phyloP scores from a whole-genome alignment of 2,888 invertebrate genomes.

The Sceliomorpha sp. region DNA sequence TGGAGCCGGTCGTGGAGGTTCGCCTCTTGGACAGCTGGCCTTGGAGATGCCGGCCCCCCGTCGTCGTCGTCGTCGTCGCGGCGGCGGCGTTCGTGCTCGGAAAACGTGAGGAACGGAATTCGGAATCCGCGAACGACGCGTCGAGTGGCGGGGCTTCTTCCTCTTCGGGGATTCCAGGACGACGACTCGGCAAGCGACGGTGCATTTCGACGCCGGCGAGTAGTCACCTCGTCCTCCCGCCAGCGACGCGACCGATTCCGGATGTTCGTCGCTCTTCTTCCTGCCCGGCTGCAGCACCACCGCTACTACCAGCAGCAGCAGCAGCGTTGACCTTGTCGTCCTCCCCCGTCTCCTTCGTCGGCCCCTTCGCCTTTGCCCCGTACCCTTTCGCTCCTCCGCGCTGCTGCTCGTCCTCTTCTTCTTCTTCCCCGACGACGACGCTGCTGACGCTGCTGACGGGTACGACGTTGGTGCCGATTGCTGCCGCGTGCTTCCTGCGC shows the following conservation, averaged over 20 bases:
- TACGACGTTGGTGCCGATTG: slow-evolving; percentile 35
- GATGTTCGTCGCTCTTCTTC: slow-evolving; percentile 38
- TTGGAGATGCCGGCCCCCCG: neutral
- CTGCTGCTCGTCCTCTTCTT: too few species aligned
- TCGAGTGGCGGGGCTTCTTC: neutral
- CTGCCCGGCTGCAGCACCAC: slow-evolving; percentile 1
- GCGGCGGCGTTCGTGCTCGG: slow-evolving; percentile 15
- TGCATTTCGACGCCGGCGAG: slow-evolving; percentile 75
- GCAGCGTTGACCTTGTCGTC: slow-evolving; percentile 27
- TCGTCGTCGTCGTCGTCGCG: slow-evolving; percentile 4
- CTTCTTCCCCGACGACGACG: slow-evolving; percentile 28
- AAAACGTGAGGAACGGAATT: too few species aligned
- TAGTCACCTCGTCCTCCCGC: slow-evolving; percentile 69
- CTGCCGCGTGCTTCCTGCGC: slow-evolving; percentile 23
- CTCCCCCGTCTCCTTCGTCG: slow-evolving; percentile 58
- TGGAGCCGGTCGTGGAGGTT: slow-evolving; percentile 11
- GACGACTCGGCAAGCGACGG: slow-evolving; percentile 67
- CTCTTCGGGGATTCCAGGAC: slow-evolving; percentile 31
- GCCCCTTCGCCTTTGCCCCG: slow-evolving; percentile 26
- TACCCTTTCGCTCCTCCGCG: slow-evolving; percentile 18
- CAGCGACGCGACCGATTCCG: slow-evolving; percentile 49
- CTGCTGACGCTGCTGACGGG: slow-evolving; percentile 14
- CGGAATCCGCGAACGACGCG: slow-evolving; percentile 1
- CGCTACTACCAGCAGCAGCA: too few species aligned
- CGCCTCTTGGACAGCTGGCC: slow-evolving; percentile 11